Evolutionary conservation across 1,140 invertebrate species (phyloP).

Genomic region (Zeugodacus cucurbitae): DNA sequence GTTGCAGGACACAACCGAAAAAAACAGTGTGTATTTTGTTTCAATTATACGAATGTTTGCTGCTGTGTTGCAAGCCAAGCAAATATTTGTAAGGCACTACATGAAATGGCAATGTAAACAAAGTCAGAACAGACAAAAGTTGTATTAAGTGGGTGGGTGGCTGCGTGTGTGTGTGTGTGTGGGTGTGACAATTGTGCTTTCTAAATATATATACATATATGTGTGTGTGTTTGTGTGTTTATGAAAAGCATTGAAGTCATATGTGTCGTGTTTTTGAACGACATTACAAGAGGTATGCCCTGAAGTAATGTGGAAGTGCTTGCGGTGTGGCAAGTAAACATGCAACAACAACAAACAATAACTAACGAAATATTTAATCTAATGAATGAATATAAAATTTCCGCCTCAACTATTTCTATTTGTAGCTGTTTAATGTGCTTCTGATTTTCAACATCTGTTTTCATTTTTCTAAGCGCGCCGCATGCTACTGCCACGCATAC

Average conservation of each 20-base stretch:
- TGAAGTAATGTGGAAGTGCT: background rate
- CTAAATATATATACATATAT: background rate
- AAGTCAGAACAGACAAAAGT: background rate
- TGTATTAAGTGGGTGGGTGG: background rate
- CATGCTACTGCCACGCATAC: too few species aligned
- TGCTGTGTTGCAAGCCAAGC: background rate
- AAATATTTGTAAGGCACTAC: constrained; percentile 30
- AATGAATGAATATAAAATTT: constrained; percentile 55
- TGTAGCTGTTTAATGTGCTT: constrained; percentile 57
- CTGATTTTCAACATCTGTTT: constrained; percentile 65
- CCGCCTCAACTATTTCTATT: constrained; percentile 56
- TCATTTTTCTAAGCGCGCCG: constrained; percentile 52
- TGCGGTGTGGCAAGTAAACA: background rate
- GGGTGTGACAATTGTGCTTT: background rate
- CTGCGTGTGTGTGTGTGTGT: background rate
- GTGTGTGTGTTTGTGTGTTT: background rate
- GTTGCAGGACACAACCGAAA: background rate
- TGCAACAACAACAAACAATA: constrained; percentile 51
- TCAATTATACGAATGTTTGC: constrained; percentile 30
- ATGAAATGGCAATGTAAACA: constrained; percentile 24
- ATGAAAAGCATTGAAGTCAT: background rate
- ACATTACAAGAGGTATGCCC: background rate
- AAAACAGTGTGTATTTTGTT: background rate
- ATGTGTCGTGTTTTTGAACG: background rate
- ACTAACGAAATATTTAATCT: constrained; percentile 27